Percentiles rank a stretch among this genome's conserved stretches.
Conservation (phyloP, 92 coral and sea anemone species). For the Umimayanthus kanabou region DNA sequence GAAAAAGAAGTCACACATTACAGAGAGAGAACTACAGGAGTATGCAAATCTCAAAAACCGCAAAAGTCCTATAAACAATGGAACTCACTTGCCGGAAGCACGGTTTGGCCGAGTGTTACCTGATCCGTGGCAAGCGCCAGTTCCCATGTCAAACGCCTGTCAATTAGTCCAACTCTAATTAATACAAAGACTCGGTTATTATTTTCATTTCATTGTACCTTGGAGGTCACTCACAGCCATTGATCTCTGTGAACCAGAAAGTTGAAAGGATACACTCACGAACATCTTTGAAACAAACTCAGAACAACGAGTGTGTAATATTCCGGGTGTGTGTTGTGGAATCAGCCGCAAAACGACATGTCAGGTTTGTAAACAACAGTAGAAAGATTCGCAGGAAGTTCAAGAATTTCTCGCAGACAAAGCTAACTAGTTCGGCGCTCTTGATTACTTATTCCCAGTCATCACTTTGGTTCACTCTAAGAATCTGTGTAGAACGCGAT, state of each 20-base stretch:
- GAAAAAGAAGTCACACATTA: neutral
- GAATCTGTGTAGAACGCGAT: neutral
- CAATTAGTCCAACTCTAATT: constrained; percentile 36
- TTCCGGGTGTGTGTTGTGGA: constrained; percentile 6
- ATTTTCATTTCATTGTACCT: constrained; percentile 44
- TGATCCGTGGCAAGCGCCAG: constrained; percentile 38
- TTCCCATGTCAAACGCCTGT: constrained; percentile 41
- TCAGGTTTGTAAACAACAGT: constrained; percentile 42
- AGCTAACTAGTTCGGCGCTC: constrained; percentile 13
- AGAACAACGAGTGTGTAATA: neutral
- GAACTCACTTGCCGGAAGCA: constrained; percentile 36
- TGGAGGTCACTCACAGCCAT: constrained; percentile 30
- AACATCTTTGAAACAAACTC: neutral
- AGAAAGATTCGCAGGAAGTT: constrained; percentile 44
- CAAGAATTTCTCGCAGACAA: constrained; percentile 37
- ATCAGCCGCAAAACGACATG: constrained; percentile 3
- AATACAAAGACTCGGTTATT: constrained; percentile 38
- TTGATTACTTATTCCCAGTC: neutral
- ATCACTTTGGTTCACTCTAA: constrained; percentile 1
- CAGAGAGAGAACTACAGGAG: neutral
- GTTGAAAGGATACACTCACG: constrained; percentile 13
- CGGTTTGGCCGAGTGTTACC: constrained; percentile 23
- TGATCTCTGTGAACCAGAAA: constrained; percentile 35
- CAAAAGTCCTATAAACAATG: constrained; percentile 10
- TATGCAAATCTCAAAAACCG: constrained; percentile 9